phyloP scores from a whole-genome alignment of 2,797 vertebrate genomes.

The Arctocebus calabarensis region DNA sequence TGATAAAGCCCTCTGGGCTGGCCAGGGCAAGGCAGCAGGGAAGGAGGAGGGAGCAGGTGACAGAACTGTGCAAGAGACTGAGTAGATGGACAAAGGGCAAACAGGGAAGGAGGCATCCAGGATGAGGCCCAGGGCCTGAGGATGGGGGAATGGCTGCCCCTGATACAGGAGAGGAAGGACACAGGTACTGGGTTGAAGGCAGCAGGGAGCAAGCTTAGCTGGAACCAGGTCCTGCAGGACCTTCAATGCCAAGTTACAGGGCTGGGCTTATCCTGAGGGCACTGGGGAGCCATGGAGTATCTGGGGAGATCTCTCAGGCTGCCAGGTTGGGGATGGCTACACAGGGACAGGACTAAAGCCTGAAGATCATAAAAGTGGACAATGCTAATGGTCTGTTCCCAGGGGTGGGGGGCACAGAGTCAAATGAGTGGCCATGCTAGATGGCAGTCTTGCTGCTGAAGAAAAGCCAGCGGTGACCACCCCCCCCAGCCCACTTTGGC shows the following conservation, averaged over 20 bases:
- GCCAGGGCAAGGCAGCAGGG: neutral
- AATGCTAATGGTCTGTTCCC: neutral
- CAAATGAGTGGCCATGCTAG: neutral
- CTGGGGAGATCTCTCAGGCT: neutral
- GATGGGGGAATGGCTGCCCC: neutral
- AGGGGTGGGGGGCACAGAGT: neutral
- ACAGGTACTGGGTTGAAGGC: neutral
- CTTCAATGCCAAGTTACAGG: neutral
- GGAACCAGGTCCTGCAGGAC: neutral
- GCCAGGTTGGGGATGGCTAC: neutral
- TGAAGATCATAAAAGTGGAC: neutral
- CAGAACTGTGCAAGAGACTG: neutral
- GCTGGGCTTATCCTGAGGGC: neutral
- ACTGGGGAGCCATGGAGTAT: neutral
- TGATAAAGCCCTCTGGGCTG: neutral
- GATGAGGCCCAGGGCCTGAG: neutral
- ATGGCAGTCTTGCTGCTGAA: neutral
- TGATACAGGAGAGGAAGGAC: neutral
- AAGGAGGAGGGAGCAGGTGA: neutral
- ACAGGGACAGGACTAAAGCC: neutral
- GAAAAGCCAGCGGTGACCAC: neutral
- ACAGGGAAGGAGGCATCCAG: neutral
- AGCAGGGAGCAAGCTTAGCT: neutral
- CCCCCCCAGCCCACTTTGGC: neutral
- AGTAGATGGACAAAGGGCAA: fast-evolving